These are phyloP conservation scores for Passer domesticus DNA, from an alignment of 2,113 vertebrate species.

Conservation along the genomic window DNA sequence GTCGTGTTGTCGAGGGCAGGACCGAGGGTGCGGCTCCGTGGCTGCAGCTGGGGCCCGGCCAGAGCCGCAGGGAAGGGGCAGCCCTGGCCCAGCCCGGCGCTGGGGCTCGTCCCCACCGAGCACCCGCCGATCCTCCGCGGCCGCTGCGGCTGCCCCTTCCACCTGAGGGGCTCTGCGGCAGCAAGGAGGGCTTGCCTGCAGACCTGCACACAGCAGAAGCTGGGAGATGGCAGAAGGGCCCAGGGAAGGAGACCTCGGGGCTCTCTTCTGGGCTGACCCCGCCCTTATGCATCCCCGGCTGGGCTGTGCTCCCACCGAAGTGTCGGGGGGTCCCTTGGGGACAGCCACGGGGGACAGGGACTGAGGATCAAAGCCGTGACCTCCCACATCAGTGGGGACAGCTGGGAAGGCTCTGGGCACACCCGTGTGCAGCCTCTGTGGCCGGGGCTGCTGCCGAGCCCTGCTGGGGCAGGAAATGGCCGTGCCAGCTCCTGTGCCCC, in stretches of 20 bases:
- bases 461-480: not conserved
- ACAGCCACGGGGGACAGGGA: not conserved
- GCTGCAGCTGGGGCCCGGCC: not conserved
- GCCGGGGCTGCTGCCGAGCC: not conserved
- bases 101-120: not conserved
- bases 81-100: not conserved
- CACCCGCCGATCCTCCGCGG: rapidly evolving
- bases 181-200: not conserved
- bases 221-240: not conserved
- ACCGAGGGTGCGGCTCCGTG: not conserved
- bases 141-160: not conserved
- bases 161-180: not conserved
- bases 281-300: too few relatives aligned
- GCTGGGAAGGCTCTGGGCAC: not conserved
- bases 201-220: too few relatives aligned
- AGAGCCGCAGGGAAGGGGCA: not conserved
- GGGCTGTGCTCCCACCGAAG: not conserved
- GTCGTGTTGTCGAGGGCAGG: too few relatives aligned
- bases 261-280: not conserved
- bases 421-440: not conserved
- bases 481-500: not conserved
- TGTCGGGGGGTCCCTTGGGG: not conserved
- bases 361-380: not conserved
- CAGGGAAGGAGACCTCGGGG: not conserved
- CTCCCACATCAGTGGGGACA: rapidly evolving